A percentile compares a stretch with the other conserved stretches of the same genome.
Conservation (phyloP, 2,113 vertebrate species). For the Sterna hirundo region DNA sequence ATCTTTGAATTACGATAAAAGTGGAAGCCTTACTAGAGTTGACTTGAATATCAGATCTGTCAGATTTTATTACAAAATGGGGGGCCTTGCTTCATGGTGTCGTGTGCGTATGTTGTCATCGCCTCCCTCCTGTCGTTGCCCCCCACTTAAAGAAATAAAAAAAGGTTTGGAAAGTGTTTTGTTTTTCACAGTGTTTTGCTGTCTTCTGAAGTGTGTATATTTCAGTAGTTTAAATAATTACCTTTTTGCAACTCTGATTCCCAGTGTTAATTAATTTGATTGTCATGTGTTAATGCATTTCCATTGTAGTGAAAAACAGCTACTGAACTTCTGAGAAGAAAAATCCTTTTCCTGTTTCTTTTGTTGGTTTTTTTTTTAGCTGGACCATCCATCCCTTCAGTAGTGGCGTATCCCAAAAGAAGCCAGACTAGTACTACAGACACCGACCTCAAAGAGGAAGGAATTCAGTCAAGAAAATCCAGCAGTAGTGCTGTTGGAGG, state of each 20-base stretch:
- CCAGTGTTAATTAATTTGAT: not conserved
- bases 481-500: conserved; percentile 77
- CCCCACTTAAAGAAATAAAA: not conserved
- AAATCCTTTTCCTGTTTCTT: not conserved
- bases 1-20: not conserved
- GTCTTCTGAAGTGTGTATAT: not conserved
- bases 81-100: not conserved
- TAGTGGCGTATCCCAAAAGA: conserved; percentile 88
- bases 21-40: not conserved
- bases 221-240: not conserved
- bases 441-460: conserved; percentile 86
- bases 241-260: not conserved
- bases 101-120: not conserved
- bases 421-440: conserved; percentile 90
- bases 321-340: not conserved
- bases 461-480: conserved; percentile 84
- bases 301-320: not conserved
- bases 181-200: not conserved
- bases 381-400: conserved; percentile 85
- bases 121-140: too few relatives aligned
- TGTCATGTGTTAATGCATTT: not conserved
- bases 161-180: not conserved
- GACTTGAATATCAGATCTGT: not conserved
- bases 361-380: conserved; percentile 67
- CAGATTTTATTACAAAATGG: not conserved